Conservation (phyloP, 2,113 vertebrate species). For the Cathartes aura region DNA sequence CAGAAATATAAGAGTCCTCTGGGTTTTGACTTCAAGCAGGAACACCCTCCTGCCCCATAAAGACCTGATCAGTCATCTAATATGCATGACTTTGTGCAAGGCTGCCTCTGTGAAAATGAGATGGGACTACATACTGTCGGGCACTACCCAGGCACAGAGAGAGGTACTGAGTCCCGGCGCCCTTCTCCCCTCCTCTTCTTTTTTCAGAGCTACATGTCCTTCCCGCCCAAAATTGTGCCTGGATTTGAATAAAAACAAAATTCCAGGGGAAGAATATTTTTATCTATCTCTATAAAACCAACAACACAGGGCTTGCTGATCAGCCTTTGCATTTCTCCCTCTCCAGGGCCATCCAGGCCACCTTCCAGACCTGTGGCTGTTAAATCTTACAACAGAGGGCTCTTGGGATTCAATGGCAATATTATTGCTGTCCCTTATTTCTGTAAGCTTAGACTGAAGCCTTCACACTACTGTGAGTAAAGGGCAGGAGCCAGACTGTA, state of each 20-base stretch:
- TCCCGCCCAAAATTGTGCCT: neutral
- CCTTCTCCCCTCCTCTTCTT: neutral
- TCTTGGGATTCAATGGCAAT: neutral
- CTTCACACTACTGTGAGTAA: conserved; percentile 6
- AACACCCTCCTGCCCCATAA: neutral
- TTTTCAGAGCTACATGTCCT: neutral
- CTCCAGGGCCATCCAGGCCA: neutral
- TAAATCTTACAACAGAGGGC: neutral
- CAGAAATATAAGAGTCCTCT: neutral
- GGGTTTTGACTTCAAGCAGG: neutral
- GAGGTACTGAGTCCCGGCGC: neutral
- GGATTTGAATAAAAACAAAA: neutral
- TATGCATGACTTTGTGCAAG: neutral
- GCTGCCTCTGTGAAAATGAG: neutral
- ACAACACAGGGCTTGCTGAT: neutral
- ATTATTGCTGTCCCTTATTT: neutral
- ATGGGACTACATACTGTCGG: rapidly evolving
- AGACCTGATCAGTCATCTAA: neutral
- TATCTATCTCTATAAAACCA: neutral
- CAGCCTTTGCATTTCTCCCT: neutral
- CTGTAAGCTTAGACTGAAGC: neutral
- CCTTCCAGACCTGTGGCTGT: neutral
- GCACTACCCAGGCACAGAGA: neutral
- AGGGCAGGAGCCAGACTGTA: conserved; percentile 21
- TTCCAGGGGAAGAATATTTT: neutral